Percentiles rank a stretch among this genome's conserved stretches.
Evolutionary conservation across 2,113 vertebrate genomes (phyloP).

Genomic region (Campylomormyrus tamandua): DNA sequence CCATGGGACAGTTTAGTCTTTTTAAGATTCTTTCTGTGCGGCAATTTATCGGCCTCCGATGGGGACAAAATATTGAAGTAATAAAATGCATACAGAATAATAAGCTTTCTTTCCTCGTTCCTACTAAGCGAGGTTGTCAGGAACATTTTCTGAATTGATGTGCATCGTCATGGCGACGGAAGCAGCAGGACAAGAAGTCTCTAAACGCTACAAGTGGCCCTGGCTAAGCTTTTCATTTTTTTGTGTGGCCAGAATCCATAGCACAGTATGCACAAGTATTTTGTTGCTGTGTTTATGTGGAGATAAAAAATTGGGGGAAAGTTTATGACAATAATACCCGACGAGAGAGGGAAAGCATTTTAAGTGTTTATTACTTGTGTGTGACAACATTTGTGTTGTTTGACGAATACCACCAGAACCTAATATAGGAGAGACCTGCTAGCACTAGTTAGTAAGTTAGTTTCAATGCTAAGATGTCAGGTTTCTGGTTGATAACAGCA

Average conservation of each 20-base stretch:
- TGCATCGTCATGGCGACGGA: conserved; percentile 62
- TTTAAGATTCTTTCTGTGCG: neutral
- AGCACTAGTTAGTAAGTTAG: neutral
- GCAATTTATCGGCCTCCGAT: conserved; percentile 6
- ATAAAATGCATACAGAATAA: conserved; percentile 23
- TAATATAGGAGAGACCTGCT: neutral
- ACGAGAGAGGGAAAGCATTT: neutral
- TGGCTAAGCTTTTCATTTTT: neutral
- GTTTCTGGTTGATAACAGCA: neutral
- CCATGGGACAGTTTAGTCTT: neutral
- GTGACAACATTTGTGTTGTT: neutral
- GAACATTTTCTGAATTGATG: conserved; percentile 54
- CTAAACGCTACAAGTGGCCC: conserved; percentile 28
- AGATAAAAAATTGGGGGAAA: neutral
- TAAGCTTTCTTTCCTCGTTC: conserved; percentile 31
- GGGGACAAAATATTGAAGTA: conserved; percentile 6
- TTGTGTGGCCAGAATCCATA: neutral
- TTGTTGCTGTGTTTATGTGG: neutral
- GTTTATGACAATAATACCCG: neutral
- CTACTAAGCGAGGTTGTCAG: conserved; percentile 43
- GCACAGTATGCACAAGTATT: neutral
- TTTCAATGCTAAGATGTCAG: neutral
- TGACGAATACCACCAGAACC: neutral
- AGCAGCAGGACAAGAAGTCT: conserved; percentile 40
- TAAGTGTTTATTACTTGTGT: neutral